Base-by-base conservation (phyloP, 2,113 vertebrate species). In the Mionectes macconnelli region DNA sequence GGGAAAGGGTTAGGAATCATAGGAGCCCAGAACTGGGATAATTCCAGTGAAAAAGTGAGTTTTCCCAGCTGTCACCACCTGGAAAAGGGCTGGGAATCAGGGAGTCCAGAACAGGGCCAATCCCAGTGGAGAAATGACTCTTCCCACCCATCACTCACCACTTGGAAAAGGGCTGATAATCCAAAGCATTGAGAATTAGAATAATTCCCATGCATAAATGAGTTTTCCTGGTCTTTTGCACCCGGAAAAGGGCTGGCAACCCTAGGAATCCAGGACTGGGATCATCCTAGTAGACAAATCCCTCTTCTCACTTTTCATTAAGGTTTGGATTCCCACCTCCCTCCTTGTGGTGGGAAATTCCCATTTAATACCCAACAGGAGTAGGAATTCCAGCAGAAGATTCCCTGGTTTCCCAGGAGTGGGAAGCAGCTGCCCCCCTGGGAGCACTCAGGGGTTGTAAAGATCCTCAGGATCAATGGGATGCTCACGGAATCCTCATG, bases 341-440 rank as follows among this genome's bases (percentile, higher is more conserved):
- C 57, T n/a, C 30, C 40, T 40, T 2, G 0, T 0, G 1, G 21
- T 57, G 33, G 12, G 24, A 60, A 47, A 20, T 15, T 52, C 25
- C 24, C 30, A 1, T 47, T 73, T 53, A 5, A 28, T 8, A 37
- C 28, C 40, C 35, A 44, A 14, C 1, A n/a, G 12, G 49, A 27
- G 3, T 40, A 40, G 25, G 10, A 47, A 3, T 33, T 8, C 12
- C 68, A n/a, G 85, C 7, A 10, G 57, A 35, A 37, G 16, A 37
- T 37, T 60, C 35, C 57, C 57, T 37, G 57, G 15, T 27, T 60
- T 60, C 24, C 23, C 57, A 60, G 33, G 53, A 11, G 28, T 20
- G 35, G 1, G 14, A 66, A 73, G 77, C 19, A 6, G 2, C 30
- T 52, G 9, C 59, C 57, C 31, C 44, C 14, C 22, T 62, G 70